Conservation (phyloP, 2,113 vertebrate species). For the Falcunculus frontatus region DNA sequence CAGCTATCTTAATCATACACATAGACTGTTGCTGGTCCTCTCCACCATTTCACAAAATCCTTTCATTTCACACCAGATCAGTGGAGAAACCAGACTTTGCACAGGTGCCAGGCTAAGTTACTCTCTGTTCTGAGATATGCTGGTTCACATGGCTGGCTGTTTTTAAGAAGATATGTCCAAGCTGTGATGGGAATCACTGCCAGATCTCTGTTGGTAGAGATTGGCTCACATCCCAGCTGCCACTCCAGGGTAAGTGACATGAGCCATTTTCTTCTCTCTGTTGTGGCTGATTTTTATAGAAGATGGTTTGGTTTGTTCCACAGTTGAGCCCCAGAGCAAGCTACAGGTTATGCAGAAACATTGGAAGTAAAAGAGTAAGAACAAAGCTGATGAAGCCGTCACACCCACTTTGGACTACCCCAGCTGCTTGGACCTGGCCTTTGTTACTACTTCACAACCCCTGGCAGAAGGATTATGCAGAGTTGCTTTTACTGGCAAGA, state of each 20-base stretch:
- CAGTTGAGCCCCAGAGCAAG: background rate
- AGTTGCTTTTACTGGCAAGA: background rate
- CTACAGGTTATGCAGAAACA: background rate
- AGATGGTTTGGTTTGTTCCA: background rate
- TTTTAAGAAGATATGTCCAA: background rate
- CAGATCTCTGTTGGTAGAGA: background rate
- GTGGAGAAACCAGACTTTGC: background rate
- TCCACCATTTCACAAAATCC: background rate
- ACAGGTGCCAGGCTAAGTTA: background rate
- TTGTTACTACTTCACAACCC: background rate
- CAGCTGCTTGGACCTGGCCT: background rate
- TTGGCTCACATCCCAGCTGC: background rate
- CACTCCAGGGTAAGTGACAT: background rate
- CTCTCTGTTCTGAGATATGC: background rate
- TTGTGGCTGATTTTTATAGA: background rate
- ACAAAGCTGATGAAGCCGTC: background rate
- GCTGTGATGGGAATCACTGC: background rate
- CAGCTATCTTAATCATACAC: background rate
- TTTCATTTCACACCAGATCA: background rate
- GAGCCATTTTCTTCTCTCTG: background rate
- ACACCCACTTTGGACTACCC: background rate
- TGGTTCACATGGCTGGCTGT: fast-evolving
- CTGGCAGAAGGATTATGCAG: background rate
- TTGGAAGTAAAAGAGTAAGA: background rate
- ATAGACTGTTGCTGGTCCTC: background rate